Conservation (phyloP, 2,113 vertebrate species). For the Oceanodroma tethys region DNA sequence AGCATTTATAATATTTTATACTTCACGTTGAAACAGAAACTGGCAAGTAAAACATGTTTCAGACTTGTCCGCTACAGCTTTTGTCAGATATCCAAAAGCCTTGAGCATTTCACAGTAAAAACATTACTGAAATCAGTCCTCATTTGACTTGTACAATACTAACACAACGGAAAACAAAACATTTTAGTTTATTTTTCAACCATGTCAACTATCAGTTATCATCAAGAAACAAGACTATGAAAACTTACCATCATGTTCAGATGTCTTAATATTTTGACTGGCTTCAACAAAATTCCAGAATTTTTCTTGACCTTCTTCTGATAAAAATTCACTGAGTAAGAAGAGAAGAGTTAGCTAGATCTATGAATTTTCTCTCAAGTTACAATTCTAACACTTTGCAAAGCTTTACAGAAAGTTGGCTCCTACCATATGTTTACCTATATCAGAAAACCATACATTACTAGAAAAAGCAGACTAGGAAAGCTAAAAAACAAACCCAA, state of each 20-base stretch:
- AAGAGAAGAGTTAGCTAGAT: neutral
- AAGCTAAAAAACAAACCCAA: neutral
- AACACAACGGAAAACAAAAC: neutral
- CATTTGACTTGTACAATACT: neutral
- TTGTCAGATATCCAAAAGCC: neutral
- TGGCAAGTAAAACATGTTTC: neutral
- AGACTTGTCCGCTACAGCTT: neutral
- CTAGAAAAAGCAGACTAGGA: neutral
- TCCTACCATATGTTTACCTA: neutral
- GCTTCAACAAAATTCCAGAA: constrained; percentile 96
- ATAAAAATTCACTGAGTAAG: constrained; percentile 89
- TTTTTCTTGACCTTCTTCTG: constrained; percentile 92
- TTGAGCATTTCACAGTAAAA: neutral
- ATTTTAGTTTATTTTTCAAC: neutral
- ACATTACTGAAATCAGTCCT: neutral
- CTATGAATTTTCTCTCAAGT: neutral
- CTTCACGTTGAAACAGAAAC: neutral
- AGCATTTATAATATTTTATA: neutral
- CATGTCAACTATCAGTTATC: neutral
- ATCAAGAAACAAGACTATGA: neutral
- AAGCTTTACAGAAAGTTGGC: neutral
- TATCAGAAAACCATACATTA: neutral
- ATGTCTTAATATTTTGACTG: constrained; percentile 81
- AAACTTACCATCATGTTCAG: constrained; percentile 83
- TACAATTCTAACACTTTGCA: neutral